These are phyloP conservation scores for Oxytorus armatus DNA, from an alignment of 2,888 invertebrate species.

Conservation along the genomic window DNA sequence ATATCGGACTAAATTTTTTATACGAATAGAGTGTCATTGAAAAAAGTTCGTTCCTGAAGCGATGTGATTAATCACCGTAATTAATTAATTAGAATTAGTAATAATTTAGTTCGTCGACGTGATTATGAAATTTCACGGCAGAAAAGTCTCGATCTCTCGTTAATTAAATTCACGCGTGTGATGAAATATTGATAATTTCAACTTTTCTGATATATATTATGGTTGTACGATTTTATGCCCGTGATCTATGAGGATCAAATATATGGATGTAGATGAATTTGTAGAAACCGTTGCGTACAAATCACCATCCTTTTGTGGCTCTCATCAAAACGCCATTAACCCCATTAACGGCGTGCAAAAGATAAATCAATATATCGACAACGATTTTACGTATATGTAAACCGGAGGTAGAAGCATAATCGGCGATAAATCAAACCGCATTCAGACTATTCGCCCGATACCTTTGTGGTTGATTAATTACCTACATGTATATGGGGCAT, in stretches of 20 bases:
- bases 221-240: slow-evolving; percentile 10
- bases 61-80: too few species aligned
- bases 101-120: too few species aligned
- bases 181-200: not conserved
- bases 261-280: slow-evolving; percentile 43
- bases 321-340: slow-evolving; percentile 64
- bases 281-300: slow-evolving; percentile 7
- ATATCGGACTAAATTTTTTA: too few species aligned
- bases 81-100: too few species aligned
- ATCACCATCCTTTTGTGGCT: slow-evolving; percentile 50
- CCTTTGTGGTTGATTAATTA: slow-evolving; percentile 57
- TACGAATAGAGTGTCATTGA: too few species aligned
- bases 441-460: slow-evolving; percentile 46
- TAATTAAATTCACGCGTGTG: too few species aligned
- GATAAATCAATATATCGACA: slow-evolving; percentile 60
- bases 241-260: slow-evolving; percentile 28
- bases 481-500: slow-evolving; percentile 6
- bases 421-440: slow-evolving; percentile 63
- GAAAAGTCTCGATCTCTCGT: too few species aligned
- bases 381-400: not conserved
- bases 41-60: too few species aligned
- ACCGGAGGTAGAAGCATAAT: slow-evolving; percentile 44
- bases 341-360: slow-evolving; percentile 62
- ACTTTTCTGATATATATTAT: not conserved
- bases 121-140: too few species aligned